Evolutionary conservation across 2,113 vertebrate genomes (phyloP).

Genomic region (Carettochelys insculpta): DNA sequence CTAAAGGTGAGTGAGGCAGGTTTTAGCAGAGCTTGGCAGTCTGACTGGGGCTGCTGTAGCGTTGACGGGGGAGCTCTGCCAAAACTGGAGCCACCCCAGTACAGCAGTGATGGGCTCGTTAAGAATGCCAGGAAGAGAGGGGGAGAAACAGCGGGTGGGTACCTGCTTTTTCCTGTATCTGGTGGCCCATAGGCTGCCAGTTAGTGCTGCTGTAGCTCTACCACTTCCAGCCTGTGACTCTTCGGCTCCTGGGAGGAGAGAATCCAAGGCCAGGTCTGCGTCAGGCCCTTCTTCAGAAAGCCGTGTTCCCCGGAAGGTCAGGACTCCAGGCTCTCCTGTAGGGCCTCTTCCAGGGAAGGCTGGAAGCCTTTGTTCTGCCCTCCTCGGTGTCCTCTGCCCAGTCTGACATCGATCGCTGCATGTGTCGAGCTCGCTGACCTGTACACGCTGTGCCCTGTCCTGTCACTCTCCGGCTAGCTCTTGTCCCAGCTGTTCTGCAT

Average conservation of each 20-base stretch:
- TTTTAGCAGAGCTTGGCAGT: neutral
- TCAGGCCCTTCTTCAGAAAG: neutral
- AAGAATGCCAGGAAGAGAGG: no score
- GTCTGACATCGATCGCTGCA: neutral
- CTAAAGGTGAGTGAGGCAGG: no score
- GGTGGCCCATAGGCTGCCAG: fast-evolving
- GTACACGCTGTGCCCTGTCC: fast-evolving
- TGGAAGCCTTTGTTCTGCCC: neutral
- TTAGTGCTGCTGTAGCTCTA: fast-evolving
- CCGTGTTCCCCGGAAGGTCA: no score
- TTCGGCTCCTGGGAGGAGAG: fast-evolving
- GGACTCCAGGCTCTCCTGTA: fast-evolving
- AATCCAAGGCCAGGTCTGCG: neutral
- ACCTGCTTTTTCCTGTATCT: neutral
- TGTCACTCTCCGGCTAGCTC: neutral
- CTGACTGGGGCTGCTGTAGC: neutral
- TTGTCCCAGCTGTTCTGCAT: fast-evolving
- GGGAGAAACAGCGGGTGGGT: neutral
- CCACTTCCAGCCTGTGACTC: fast-evolving
- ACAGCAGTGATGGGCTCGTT: fast-evolving
- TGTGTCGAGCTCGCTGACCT: neutral
- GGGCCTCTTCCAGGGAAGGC: fast-evolving
- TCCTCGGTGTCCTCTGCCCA: neutral
- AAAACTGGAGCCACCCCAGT: fast-evolving
- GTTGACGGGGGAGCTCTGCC: fast-evolving